phyloP scores from a whole-genome alignment of 2,113 vertebrate species.

The Peromyscus maniculatus region DNA sequence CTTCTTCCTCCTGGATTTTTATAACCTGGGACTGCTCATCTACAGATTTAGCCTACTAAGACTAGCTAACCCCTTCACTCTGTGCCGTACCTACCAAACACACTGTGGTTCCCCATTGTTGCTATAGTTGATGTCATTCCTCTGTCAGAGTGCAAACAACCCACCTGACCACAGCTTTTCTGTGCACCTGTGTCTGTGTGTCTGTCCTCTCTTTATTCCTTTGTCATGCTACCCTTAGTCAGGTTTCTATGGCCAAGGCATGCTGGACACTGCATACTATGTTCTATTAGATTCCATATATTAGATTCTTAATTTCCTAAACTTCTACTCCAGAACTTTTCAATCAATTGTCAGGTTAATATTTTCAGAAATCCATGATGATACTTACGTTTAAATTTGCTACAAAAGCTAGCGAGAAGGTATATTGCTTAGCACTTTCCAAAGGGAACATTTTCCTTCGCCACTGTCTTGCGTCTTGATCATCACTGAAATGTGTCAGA shows the following conservation, averaged over 20 bases:
- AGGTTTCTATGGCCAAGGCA: neutral
- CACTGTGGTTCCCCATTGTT: neutral
- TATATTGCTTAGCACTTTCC: neutral
- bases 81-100: neutral
- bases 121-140: neutral
- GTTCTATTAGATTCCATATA: neutral
- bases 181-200: neutral
- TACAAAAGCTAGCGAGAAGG: neutral
- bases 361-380: neutral
- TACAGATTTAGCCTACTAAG: neutral
- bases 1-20: neutral
- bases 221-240: neutral
- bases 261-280: neutral
- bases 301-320: neutral
- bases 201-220: neutral
- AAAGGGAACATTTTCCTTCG: neutral
- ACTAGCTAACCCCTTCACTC: neutral
- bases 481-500: neutral
- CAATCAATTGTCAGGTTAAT: neutral
- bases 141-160: neutral
- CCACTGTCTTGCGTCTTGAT: neutral
- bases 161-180: neutral
- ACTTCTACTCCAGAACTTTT: neutral
- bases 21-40: neutral
- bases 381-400: neutral